phyloP scores from a whole-genome alignment of 2,113 vertebrate genomes.

The Hystrix cristata region DNA sequence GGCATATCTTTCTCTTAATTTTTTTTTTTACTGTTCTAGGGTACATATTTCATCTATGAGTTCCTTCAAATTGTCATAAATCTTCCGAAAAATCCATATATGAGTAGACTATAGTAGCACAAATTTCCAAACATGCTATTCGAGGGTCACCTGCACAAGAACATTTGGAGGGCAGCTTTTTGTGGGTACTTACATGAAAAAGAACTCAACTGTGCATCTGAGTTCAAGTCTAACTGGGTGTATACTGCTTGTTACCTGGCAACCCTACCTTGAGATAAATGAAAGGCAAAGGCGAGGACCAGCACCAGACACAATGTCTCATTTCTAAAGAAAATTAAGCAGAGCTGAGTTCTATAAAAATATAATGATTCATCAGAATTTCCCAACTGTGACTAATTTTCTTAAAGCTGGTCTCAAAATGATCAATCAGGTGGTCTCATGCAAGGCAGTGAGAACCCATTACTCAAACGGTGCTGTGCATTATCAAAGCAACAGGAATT shows the following conservation, averaged over 20 bases:
- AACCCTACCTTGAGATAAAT: background rate
- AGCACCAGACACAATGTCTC: background rate
- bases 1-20: background rate
- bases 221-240: background rate
- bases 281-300: background rate
- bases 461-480: background rate
- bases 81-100: background rate
- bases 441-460: background rate
- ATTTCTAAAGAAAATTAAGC: background rate
- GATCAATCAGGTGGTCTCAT: background rate
- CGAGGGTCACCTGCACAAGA: background rate
- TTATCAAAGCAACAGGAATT: background rate
- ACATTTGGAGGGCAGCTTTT: background rate
- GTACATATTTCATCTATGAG: background rate
- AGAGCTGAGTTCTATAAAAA: background rate
- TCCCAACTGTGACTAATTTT: background rate
- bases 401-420: background rate
- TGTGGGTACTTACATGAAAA: background rate
- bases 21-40: background rate
- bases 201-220: background rate
- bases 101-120: background rate
- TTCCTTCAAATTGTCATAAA: background rate
- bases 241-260: background rate
- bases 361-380: background rate
- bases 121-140: background rate